These are phyloP conservation scores for Glomeris marginata DNA, from an alignment of 2,888 invertebrate genomes.

Conservation along the genomic window DNA sequence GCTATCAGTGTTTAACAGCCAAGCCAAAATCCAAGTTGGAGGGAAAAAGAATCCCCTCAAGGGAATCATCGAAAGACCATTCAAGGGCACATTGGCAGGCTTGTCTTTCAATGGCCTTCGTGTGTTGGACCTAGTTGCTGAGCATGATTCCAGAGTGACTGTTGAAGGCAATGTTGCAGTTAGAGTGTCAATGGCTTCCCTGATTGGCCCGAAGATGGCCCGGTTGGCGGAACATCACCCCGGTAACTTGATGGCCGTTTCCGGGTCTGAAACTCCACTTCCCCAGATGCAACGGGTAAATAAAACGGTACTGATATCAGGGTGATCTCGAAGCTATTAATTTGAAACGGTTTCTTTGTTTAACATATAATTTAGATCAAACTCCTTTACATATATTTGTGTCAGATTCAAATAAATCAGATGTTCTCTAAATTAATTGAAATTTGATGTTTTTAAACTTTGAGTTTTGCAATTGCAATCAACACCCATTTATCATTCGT, in stretches of 20 bases:
- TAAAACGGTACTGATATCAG: not conserved
- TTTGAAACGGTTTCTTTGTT: no score
- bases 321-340: no score
- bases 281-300: constrained; percentile 76
- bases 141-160: constrained; percentile 59
- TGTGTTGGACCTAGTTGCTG: constrained; percentile 63
- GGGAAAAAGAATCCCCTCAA: constrained; percentile 59
- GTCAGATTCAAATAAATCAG: no score
- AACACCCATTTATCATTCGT: no score
- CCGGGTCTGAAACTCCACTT: constrained; percentile 30
- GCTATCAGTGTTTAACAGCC: constrained; percentile 76
- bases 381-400: no score
- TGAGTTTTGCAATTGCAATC: no score
- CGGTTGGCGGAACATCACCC: constrained; percentile 8
- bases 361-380: no score
- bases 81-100: constrained; percentile 77
- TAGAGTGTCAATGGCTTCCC: constrained; percentile 16
- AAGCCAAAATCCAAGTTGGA: constrained; percentile 75
- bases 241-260: no score
- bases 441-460: no score
- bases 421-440: no score
- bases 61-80: constrained; percentile 56
- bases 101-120: constrained; percentile 72
- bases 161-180: constrained; percentile 61
- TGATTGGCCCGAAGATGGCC: constrained; percentile 14